Conservation (phyloP, 2,113 vertebrate species). For the Regulus satrapa region DNA sequence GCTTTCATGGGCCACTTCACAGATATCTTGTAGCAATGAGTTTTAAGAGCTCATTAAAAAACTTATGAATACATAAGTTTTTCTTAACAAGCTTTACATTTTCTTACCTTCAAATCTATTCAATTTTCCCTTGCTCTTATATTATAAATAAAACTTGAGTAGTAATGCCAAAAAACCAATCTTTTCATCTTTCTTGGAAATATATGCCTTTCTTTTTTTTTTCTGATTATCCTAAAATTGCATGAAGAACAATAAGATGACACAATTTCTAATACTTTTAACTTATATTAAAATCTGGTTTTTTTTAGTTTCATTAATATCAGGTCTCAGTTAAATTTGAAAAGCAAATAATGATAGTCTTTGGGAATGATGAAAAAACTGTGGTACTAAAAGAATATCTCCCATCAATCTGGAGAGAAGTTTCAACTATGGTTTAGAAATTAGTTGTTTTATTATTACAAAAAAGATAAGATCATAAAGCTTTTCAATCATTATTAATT, state of each 20-base stretch:
- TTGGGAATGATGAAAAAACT: neutral
- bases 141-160: neutral
- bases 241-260: neutral
- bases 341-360: neutral
- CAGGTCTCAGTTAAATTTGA: neutral
- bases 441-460: neutral
- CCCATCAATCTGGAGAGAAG: neutral
- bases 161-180: neutral
- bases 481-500: slow-evolving; percentile 12
- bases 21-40: neutral
- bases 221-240: neutral
- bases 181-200: neutral
- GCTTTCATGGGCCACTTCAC: neutral
- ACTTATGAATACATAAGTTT: neutral
- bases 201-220: neutral
- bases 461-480: neutral
- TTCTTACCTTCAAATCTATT: neutral
- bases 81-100: neutral
- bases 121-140: neutral
- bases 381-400: neutral
- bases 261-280: neutral
- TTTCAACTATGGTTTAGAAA: neutral
- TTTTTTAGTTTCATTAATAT: neutral
- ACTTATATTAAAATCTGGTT: neutral
- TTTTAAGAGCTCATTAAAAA: neutral